A percentile compares a stretch with the other conserved stretches of the same genome.
Evolutionary conservation across 2,797 vertebrate species (phyloP).

Genomic region (Melanotaenia boesemani): DNA sequence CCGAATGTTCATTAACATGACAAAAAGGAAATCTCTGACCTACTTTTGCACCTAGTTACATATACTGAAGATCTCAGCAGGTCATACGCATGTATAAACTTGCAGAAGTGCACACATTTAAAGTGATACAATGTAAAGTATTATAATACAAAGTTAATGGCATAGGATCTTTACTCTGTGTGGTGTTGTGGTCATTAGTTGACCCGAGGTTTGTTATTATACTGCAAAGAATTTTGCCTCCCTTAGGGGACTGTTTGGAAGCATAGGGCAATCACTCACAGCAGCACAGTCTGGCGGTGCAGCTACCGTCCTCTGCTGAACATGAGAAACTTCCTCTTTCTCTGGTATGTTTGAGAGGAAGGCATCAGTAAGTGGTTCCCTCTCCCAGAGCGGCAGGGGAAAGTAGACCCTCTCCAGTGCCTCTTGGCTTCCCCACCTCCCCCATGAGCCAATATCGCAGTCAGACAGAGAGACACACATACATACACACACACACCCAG

Average conservation of each 20-base stretch:
- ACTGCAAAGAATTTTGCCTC: conserved; percentile 66
- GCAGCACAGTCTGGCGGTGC: conserved; percentile 65
- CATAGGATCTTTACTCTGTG: conserved; percentile 44
- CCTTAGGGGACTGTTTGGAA: conserved; percentile 72
- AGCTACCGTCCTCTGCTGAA: conserved; percentile 78
- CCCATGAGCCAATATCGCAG: conserved; percentile 76
- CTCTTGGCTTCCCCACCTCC: conserved; percentile 79
- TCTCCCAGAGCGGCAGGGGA: conserved; percentile 74
- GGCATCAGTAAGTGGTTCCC: conserved; percentile 79
- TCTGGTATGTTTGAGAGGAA: conserved; percentile 71
- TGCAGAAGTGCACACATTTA: background rate
- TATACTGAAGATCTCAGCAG: background rate
- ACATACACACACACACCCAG: conserved; percentile 45
- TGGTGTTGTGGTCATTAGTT: conserved; percentile 59
- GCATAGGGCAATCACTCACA: conserved; percentile 73
- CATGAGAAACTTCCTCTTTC: conserved; percentile 82
- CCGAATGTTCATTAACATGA: background rate
- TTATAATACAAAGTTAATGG: conserved; percentile 34
- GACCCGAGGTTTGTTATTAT: conserved; percentile 72
- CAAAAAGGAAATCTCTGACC: conserved; percentile 21
- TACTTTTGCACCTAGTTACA: conserved; percentile 26
- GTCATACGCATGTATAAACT: background rate
- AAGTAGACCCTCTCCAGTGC: conserved; percentile 82
- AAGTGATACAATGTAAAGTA: background rate
- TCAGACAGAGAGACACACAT: conserved; percentile 56